These are phyloP conservation scores for Ictidomys tridecemlineatus DNA, from an alignment of 2,113 vertebrate genomes.

Conservation along the genomic window DNA sequence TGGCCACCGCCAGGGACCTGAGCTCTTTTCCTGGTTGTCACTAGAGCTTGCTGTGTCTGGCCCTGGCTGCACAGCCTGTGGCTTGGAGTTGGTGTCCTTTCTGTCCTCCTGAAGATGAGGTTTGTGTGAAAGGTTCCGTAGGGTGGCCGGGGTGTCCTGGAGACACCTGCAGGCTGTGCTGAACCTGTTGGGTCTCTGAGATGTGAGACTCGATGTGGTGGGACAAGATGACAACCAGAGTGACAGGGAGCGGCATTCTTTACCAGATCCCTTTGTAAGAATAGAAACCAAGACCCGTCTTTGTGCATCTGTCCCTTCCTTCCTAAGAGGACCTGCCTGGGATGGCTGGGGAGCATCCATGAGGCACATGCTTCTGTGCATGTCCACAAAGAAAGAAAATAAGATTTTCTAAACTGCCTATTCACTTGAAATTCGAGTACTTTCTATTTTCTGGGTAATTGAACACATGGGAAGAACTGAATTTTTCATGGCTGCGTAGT, in stretches of 20 bases:
- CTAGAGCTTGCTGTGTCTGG: not conserved
- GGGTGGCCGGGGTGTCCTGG: not conserved
- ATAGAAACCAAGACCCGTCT: not conserved
- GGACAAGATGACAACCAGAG: not conserved
- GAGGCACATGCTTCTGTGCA: no score
- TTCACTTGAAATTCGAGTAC: not conserved
- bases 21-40: not conserved
- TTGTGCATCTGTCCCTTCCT: not conserved
- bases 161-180: not conserved
- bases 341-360: not conserved
- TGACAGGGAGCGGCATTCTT: not conserved
- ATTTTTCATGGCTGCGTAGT: not conserved
- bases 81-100: not conserved
- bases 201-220: not conserved
- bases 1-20: no score
- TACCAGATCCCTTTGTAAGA: no score
- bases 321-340: not conserved
- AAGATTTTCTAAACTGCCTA: not conserved
- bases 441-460: conserved; percentile 6
- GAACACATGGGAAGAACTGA: not conserved
- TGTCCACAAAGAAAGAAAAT: no score
- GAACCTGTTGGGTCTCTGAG: not conserved
- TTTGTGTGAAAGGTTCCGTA: not conserved
- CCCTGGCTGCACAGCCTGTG: not conserved
- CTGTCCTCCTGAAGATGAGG: not conserved